A percentile compares a stretch with the other conserved stretches of the same genome.
Conservation (phyloP, 2,113 vertebrate species). For the Xiphophorus couchianus region DNA sequence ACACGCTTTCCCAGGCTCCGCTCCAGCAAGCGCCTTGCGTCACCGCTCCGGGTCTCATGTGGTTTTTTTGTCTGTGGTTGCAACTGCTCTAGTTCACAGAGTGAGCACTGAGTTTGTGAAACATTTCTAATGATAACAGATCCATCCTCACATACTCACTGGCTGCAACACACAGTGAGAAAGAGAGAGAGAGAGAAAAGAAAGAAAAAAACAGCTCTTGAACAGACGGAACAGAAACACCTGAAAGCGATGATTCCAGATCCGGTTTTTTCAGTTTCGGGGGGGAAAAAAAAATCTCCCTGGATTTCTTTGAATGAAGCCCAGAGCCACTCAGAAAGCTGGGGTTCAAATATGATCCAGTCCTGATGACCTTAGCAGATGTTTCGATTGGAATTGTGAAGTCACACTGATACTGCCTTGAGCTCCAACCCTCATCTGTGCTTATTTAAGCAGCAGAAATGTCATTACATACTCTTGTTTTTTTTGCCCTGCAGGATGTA, state of each 20-base stretch:
- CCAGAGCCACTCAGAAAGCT: slow-evolving; percentile 32
- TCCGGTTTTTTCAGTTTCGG: slow-evolving; percentile 26
- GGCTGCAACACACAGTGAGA: slow-evolving; percentile 29
- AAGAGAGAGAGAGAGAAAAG: too few relatives aligned
- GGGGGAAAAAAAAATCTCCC: slow-evolving; percentile 48
- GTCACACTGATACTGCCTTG: slow-evolving; percentile 39
- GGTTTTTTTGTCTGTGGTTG: slow-evolving; percentile 72
- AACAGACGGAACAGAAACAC: slow-evolving; percentile 35
- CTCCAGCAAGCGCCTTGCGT: slow-evolving; percentile 63
- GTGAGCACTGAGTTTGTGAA: slow-evolving; percentile 54
- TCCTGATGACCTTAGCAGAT: slow-evolving; percentile 70
- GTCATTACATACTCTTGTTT: slow-evolving; percentile 34
- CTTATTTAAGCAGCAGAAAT: slow-evolving; percentile 49
- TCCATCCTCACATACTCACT: slow-evolving; percentile 45
- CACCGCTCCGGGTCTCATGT: slow-evolving; percentile 73
- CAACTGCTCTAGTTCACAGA: slow-evolving; percentile 74
- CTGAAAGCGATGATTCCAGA: slow-evolving; percentile 34
- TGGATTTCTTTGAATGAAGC: slow-evolving; percentile 56
- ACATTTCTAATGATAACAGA: slow-evolving; percentile 59
- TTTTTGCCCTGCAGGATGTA: slow-evolving; percentile 19
- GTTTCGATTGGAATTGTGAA: slow-evolving; percentile 51
- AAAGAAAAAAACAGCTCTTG: slow-evolving; percentile 33
- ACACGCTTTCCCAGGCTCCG: slow-evolving; percentile 77
- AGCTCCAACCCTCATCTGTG: slow-evolving; percentile 29
- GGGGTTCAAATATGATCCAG: slow-evolving; percentile 32